Percentiles rank a stretch among this genome's conserved stretches.
Conservation (phyloP, 2,113 vertebrate species). For the Aspidoscelis tigris region DNA sequence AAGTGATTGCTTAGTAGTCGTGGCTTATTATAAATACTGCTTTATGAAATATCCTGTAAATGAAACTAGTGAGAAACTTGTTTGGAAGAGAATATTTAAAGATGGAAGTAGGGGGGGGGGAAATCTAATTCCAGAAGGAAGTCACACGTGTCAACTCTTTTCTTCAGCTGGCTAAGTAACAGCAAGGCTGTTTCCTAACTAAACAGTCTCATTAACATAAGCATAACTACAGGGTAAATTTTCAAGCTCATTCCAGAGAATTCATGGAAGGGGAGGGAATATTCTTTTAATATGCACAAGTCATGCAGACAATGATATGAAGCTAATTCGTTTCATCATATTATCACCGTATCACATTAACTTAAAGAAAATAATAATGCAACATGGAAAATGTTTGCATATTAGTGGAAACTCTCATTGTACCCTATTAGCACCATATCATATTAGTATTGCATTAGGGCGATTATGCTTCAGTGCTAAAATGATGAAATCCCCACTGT, state of each 20-base stretch:
- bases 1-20: conserved; percentile 29
- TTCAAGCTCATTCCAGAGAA: conserved; percentile 81
- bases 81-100: conserved; percentile 73
- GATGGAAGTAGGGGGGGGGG: conserved; percentile 50
- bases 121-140: conserved; percentile 72
- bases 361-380: conserved; percentile 85
- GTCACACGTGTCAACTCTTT: conserved; percentile 71
- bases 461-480: conserved; percentile 78
- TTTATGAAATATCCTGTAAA: conserved; percentile 66
- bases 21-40: conserved; percentile 59
- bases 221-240: conserved; percentile 85
- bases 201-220: conserved; percentile 85
- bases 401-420: conserved; percentile 80
- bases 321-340: conserved; percentile 84
- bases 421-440: conserved; percentile 82
- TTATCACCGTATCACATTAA: conserved; percentile 84
- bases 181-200: conserved; percentile 79
- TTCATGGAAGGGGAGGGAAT: conserved; percentile 72
- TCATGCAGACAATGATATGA: conserved; percentile 82
- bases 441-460: conserved; percentile 81
- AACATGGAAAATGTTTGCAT: conserved; percentile 83
- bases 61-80: conserved; percentile 58
- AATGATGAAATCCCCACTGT: conserved; percentile 85
- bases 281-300: conserved; percentile 79
- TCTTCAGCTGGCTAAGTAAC: conserved; percentile 81